Conservation (phyloP, 2,113 vertebrate species). For the Rhabdornis inornatus region DNA sequence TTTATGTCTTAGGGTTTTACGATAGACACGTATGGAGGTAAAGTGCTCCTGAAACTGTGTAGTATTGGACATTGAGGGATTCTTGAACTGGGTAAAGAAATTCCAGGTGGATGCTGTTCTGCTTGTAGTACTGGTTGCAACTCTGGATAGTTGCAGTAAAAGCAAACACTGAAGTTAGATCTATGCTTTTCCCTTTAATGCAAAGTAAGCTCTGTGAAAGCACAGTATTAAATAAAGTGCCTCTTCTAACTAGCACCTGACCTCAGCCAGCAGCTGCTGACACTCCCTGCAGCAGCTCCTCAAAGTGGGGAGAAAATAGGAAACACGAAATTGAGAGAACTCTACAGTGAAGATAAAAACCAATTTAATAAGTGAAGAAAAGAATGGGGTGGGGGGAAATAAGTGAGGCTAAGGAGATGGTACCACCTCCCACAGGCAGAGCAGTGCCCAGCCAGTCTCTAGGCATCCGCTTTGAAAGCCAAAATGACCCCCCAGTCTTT, state of each 20-base stretch:
- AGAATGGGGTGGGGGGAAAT: not conserved
- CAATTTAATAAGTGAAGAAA: not conserved
- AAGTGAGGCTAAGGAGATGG: not conserved
- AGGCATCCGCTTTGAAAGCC: not conserved
- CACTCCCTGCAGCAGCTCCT: not conserved
- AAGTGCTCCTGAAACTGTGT: not conserved
- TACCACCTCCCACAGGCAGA: not conserved
- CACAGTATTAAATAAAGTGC: not conserved
- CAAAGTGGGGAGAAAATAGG: not conserved
- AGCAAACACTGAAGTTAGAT: not conserved
- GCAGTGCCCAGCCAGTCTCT: not conserved
- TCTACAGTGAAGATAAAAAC: not conserved
- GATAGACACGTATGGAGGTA: not conserved
- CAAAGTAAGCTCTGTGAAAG: not conserved
- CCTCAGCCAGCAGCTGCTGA: not conserved
- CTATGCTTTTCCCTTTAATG: not conserved
- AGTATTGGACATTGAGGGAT: not conserved
- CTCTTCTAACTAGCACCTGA: not conserved
- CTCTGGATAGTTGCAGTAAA: not conserved
- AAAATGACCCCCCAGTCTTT: rapidly evolving
- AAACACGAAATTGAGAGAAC: not conserved
- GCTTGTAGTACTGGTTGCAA: not conserved
- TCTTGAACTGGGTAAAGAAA: not conserved
- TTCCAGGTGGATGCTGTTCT: not conserved
- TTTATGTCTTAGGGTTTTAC: not conserved